Evolutionary conservation across 2,888 invertebrate genomes (phyloP).

Genomic region (Sphecodes monilicornis): DNA sequence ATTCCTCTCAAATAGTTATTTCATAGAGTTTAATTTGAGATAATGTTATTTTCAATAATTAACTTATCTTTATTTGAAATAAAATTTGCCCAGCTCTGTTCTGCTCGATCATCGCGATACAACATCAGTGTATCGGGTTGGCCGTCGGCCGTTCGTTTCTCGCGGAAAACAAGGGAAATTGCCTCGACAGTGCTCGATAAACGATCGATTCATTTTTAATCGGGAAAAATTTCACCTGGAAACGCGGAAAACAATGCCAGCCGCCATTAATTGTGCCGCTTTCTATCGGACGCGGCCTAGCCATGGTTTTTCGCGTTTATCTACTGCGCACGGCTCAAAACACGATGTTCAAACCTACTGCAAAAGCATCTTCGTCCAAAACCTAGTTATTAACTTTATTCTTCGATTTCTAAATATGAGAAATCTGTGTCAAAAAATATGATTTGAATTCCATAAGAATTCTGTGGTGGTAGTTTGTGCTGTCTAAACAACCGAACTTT

Average conservation of each 20-base stretch:
- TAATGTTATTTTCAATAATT: too few relatives aligned
- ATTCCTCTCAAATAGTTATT: too few relatives aligned
- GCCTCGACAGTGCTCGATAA: conserved; percentile 26
- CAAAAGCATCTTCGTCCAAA: background rate
- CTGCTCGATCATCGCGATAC: background rate
- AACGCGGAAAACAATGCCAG: conserved; percentile 38
- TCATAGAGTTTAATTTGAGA: too few relatives aligned
- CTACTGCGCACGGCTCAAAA: background rate
- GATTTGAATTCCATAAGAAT: too few relatives aligned
- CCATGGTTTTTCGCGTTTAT: conserved; percentile 1
- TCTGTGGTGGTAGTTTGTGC: too few relatives aligned
- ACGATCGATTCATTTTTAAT: conserved; percentile 41
- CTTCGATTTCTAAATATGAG: too few relatives aligned
- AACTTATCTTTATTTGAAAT: too few relatives aligned
- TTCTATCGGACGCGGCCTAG: conserved; percentile 41
- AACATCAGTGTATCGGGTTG: background rate
- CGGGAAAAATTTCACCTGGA: conserved; percentile 46
- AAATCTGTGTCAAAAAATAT: too few relatives aligned
- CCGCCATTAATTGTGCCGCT: conserved; percentile 51
- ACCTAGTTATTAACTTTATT: background rate
- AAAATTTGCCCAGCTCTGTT: too few relatives aligned
- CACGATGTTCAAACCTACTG: background rate
- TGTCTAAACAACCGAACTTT: too few relatives aligned
- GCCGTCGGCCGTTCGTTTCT: conserved; percentile 18
- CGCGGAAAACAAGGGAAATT: conserved; percentile 19